phyloP scores from a whole-genome alignment of 2,113 vertebrate genomes.

The Salvelinus sp. region DNA sequence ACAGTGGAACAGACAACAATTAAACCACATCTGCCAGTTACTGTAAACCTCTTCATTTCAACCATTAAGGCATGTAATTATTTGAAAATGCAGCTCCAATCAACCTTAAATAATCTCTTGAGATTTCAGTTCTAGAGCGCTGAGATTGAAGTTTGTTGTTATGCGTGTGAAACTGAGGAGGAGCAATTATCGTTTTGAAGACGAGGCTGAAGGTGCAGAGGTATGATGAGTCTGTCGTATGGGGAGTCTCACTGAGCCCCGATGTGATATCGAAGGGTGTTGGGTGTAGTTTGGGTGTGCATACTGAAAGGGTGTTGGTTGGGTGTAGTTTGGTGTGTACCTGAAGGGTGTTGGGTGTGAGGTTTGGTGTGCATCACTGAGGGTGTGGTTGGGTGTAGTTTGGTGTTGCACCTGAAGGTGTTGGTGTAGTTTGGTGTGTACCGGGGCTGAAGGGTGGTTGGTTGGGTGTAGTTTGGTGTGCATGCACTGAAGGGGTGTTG shows the following conservation, averaged over 20 bases:
- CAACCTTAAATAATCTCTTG: constrained; percentile 48
- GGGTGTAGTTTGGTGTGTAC: too few species aligned
- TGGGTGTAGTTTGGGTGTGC: too few species aligned
- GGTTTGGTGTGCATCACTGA: too few species aligned
- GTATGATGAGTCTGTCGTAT: constrained; percentile 35
- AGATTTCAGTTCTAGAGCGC: constrained; percentile 31
- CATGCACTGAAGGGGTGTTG: too few species aligned
- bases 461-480: too few species aligned
- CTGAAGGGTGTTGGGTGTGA: too few species aligned
- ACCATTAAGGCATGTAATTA: constrained; percentile 58
- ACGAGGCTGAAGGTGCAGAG: constrained; percentile 52
- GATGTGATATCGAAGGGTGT: not conserved
- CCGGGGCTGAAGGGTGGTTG: too few species aligned
- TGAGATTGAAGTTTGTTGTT: not conserved
- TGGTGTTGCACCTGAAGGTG: too few species aligned
- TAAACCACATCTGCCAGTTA: constrained; percentile 50
- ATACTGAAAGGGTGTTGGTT: too few species aligned
- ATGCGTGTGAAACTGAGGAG: constrained; percentile 13
- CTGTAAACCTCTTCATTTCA: constrained; percentile 40
- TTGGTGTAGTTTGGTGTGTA: too few species aligned
- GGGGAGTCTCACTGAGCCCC: not conserved
- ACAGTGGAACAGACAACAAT: constrained; percentile 66
- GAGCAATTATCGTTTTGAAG: too few species aligned
- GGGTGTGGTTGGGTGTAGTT: too few species aligned
- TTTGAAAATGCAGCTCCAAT: constrained; percentile 28